phyloP scores from a whole-genome alignment of 2,797 vertebrate species.

The Neosilurus mollespiculum region DNA sequence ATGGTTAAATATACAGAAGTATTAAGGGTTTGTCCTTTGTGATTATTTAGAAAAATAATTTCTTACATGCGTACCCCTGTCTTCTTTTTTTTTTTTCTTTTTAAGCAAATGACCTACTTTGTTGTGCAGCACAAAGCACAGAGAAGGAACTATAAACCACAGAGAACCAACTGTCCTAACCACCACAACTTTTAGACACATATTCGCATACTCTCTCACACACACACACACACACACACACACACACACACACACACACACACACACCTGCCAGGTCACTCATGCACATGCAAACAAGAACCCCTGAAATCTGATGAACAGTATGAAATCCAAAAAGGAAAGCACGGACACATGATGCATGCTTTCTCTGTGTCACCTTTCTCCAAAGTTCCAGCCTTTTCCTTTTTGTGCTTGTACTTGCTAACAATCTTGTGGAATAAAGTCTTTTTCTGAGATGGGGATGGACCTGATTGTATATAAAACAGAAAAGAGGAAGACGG shows the following conservation, averaged over 20 bases:
- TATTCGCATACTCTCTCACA: too few relatives aligned
- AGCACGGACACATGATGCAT: slow-evolving; percentile 41
- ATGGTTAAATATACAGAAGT: not conserved
- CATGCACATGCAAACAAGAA: not conserved
- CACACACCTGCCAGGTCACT: not conserved
- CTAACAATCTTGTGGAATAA: slow-evolving; percentile 96
- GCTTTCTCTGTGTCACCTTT: slow-evolving; percentile 76
- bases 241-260: not conserved
- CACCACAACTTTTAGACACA: not conserved
- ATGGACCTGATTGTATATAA: slow-evolving; percentile 84
- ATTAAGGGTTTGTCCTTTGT: not conserved
- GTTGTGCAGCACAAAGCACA: slow-evolving; percentile 33
- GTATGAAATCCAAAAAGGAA: not conserved
- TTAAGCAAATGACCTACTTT: slow-evolving; percentile 35
- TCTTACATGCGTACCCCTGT: not conserved
- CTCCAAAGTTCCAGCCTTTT: slow-evolving; percentile 85
- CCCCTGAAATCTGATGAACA: not conserved
- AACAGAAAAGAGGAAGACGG: slow-evolving; percentile 60
- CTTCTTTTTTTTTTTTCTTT: not conserved
- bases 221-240: slow-evolving; percentile 22
- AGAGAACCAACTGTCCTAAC: slow-evolving; percentile 1
- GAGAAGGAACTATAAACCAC: not conserved
- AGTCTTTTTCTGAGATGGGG: slow-evolving; percentile 94
- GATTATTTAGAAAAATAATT: not conserved
- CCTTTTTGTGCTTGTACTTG: slow-evolving; percentile 95